Evolutionary conservation across 92 coral and sea anemone genomes (phyloP).

Genomic region (Actinernus sp.): DNA sequence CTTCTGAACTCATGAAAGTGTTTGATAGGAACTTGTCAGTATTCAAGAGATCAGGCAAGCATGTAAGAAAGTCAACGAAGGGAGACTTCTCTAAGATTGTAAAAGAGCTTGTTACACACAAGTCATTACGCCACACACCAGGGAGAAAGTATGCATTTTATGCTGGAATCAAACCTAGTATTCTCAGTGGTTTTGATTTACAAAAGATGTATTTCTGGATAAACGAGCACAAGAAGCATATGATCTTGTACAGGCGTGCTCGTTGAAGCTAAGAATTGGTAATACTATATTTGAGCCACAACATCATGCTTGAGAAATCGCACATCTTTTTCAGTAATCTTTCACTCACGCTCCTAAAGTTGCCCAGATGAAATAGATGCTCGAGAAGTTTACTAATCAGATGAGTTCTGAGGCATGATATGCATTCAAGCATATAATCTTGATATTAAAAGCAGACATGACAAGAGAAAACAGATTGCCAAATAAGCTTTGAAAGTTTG

Average conservation of each 20-base stretch:
- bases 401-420: too few species aligned
- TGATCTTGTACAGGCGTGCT: slow-evolving; percentile 68
- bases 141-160: slow-evolving; percentile 56
- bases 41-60: slow-evolving; percentile 70
- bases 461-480: too few species aligned
- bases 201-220: slow-evolving; percentile 70
- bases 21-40: slow-evolving; percentile 64
- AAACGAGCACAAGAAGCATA: slow-evolving; percentile 63
- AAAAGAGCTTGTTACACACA: slow-evolving; percentile 43
- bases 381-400: too few species aligned
- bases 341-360: too few species aligned
- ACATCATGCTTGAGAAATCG: too few species aligned
- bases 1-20: slow-evolving; percentile 37
- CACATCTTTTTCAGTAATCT: too few species aligned
- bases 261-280: too few species aligned
- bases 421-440: too few species aligned
- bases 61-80: slow-evolving; percentile 49
- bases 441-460: too few species aligned
- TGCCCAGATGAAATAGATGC: too few species aligned
- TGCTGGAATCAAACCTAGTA: slow-evolving; percentile 52
- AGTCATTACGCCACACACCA: slow-evolving; percentile 59
- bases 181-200: slow-evolving; percentile 63
- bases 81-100: slow-evolving; percentile 65
- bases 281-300: too few species aligned
- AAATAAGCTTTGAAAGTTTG: too few species aligned